Evolutionary conservation across 2,113 vertebrate genomes (phyloP).

Genomic region (Dunckerocampus dactyliophorus): DNA sequence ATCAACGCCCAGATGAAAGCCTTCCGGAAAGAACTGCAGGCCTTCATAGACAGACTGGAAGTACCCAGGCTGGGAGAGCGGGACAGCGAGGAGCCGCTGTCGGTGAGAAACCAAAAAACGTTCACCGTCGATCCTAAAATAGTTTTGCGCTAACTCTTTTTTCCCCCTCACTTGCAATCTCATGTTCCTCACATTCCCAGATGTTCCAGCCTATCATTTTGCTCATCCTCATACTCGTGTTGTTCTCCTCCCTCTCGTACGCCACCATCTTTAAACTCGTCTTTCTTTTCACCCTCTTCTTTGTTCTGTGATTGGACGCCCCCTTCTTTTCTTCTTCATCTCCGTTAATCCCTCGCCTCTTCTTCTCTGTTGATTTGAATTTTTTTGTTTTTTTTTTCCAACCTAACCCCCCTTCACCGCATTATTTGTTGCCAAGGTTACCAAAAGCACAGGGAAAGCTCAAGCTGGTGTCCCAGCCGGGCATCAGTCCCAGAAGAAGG

Average conservation of each 20-base stretch:
- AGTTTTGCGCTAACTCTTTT: slow-evolving; percentile 30
- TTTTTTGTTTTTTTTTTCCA: slow-evolving; percentile 38
- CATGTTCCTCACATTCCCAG: slow-evolving; percentile 74
- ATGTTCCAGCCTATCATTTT: slow-evolving; percentile 99
- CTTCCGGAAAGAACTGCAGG: slow-evolving; percentile 93
- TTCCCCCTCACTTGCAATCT: slow-evolving; percentile 37
- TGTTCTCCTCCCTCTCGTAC: slow-evolving; percentile 98
- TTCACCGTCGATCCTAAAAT: not conserved
- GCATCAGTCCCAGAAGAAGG: slow-evolving; percentile 20
- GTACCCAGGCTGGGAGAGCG: slow-evolving; percentile 83
- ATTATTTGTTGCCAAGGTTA: slow-evolving; percentile 86
- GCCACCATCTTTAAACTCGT: slow-evolving; percentile 99
- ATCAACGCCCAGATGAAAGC: slow-evolving; percentile 98
- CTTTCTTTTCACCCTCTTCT: slow-evolving; percentile 96
- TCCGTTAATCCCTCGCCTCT: slow-evolving; percentile 47
- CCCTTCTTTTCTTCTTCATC: slow-evolving; percentile 29
- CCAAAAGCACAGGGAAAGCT: slow-evolving; percentile 80
- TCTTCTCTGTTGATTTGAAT: slow-evolving; percentile 74
- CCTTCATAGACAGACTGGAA: slow-evolving; percentile 91
- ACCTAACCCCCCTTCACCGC: slow-evolving; percentile 28
- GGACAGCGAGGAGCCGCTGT: slow-evolving; percentile 88
- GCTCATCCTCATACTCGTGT: slow-evolving; percentile 98
- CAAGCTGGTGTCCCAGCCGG: slow-evolving; percentile 77
- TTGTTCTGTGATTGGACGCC: slow-evolving; percentile 84
- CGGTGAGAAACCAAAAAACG: slow-evolving; percentile 76